phyloP scores from a whole-genome alignment of 2,888 invertebrate species.

The Orthonychiurus folsomi region DNA sequence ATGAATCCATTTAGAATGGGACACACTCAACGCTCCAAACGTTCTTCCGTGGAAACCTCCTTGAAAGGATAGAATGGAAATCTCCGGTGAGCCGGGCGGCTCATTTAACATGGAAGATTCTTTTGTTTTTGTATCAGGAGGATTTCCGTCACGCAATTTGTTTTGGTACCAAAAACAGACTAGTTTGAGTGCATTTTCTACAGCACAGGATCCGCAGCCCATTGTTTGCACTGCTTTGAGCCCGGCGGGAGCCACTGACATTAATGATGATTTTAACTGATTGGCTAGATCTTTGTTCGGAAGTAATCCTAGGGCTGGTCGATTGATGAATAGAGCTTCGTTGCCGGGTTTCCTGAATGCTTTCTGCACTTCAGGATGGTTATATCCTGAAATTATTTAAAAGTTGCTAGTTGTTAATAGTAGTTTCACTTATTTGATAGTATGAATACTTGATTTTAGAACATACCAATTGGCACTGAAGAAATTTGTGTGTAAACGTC shows the following conservation, averaged over 20 bases:
- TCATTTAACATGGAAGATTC: background rate
- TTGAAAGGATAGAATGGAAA: slow-evolving; percentile 2
- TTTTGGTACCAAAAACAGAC: slow-evolving; percentile 8
- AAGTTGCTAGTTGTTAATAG: background rate
- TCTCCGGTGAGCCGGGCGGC: slow-evolving; percentile 1
- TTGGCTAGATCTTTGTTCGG: background rate
- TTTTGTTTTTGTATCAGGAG: background rate
- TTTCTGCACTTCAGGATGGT: background rate
- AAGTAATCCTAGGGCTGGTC: background rate
- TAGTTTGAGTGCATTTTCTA: background rate
- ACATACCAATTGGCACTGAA: slow-evolving; percentile 3
- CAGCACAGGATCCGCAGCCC: slow-evolving; percentile 5
- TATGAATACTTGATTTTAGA: background rate
- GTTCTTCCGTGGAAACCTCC: slow-evolving; percentile 4
- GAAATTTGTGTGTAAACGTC: slow-evolving; percentile 7
- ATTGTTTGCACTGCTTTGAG: slow-evolving; percentile 5
- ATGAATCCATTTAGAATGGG: slow-evolving; percentile 6
- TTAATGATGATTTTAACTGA: background rate
- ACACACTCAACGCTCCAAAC: background rate
- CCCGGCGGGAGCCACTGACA: slow-evolving; percentile 2
- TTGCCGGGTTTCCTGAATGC: background rate
- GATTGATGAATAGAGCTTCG: slow-evolving; percentile 1
- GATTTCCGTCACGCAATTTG: background rate
- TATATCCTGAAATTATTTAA: slow-evolving; percentile 2
- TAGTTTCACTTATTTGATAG: background rate